Evolutionary conservation across 1,140 invertebrate genomes (phyloP), one percentile per base, ranked within the genome.

Genomic region (Bilobella aurantiaca): DNA sequence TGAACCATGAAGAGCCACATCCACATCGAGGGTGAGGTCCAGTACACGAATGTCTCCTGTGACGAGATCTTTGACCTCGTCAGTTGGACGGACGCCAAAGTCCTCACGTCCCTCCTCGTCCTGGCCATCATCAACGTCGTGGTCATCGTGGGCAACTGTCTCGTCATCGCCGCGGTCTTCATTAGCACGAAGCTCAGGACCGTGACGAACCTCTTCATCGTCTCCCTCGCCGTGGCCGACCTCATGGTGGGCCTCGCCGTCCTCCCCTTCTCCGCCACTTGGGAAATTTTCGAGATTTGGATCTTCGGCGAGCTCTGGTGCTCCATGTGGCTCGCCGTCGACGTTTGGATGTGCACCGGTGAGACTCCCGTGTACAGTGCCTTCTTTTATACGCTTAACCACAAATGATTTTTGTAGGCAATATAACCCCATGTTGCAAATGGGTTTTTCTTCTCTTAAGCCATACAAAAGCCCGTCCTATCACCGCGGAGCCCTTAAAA

Each of bases 261-360:
- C n/a, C 79, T 95, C 60, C 91, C 91, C 0, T 93, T 93, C 77
- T 91, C 89, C 21, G 88, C 90, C 63, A 90, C 87, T 3, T 87
- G 88, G 82, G 89, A 93, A 77, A 74, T 78, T 32, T 82, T 84
- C 12, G 80, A 92, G 84, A 84, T 91, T 74, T 96, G 92, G 92
- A 89, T 94, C 73, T 94, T 93, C 75, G 91, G 91, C 42, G 86
- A 90, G 76, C 80, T 91, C 25, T 93, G 91, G 90, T 96, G 92
- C 76, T 88, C 89, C 56, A 85, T 92, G 67, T 96, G 91, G 91
- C 79, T 94, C 65, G 92, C 93, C 0, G 85, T 95, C 25, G 95
- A 97, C 78, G 94, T 97, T 1, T 93, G 93, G 88, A 89, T 97
- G 87, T 90, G 93, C 78, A 97, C 94, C 0, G 93, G 94, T 0